A percentile compares a stretch with the other conserved stretches of the same genome.
Evolutionary conservation across 2,113 vertebrate genomes (phyloP).

Genomic region (Ammodytes dubius): DNA sequence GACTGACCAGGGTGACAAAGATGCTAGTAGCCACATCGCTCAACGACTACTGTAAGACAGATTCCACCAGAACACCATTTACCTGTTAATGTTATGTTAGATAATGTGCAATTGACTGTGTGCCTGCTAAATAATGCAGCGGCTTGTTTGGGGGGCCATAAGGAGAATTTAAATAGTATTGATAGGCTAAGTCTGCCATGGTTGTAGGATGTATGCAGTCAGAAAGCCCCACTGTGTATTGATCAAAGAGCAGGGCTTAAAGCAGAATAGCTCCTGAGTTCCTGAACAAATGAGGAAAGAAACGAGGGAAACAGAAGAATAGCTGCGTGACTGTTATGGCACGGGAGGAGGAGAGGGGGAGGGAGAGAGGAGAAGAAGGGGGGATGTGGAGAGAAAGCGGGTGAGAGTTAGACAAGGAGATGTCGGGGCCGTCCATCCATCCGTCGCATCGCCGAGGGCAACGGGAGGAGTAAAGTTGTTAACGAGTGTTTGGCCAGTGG

Average conservation of each 20-base stretch:
- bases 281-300: slow-evolving; percentile 31
- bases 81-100: slow-evolving; percentile 90
- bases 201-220: slow-evolving; percentile 89
- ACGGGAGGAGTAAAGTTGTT: slow-evolving; percentile 81
- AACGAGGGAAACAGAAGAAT: slow-evolving; percentile 22
- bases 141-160: slow-evolving; percentile 87
- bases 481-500: slow-evolving; percentile 82
- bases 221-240: slow-evolving; percentile 85
- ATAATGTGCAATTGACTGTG: slow-evolving; percentile 93
- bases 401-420: slow-evolving; percentile 72
- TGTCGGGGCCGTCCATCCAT: slow-evolving; percentile 71
- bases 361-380: slow-evolving; percentile 45
- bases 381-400: slow-evolving; percentile 52
- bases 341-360: slow-evolving; percentile 10
- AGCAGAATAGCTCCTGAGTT: slow-evolving; percentile 63
- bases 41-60: slow-evolving; percentile 56
- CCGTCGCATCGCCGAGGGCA: slow-evolving; percentile 69
- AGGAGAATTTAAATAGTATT: slow-evolving; percentile 98
- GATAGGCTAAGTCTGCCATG: slow-evolving; percentile 91
- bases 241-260: slow-evolving; percentile 78
- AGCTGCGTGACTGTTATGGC: slow-evolving; percentile 1
- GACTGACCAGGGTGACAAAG: slow-evolving; percentile 63
- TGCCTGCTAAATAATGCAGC: slow-evolving; percentile 94
- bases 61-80: slow-evolving; percentile 80
- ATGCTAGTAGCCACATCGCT: slow-evolving; percentile 49